Evolutionary conservation across 2,797 vertebrate genomes (phyloP).

Genomic region (Betta splendens): DNA sequence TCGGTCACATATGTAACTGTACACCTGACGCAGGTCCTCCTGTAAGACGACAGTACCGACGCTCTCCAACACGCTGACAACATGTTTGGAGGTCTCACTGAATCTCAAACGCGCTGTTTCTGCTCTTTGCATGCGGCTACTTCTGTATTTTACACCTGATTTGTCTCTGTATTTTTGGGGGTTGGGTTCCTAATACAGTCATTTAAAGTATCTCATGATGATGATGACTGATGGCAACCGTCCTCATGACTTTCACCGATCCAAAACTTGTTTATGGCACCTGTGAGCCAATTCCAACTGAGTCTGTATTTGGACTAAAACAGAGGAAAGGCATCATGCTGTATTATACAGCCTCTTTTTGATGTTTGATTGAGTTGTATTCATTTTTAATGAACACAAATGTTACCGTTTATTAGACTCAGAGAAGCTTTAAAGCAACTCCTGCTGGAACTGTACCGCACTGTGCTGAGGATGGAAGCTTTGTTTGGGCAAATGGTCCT

Average conservation of each 20-base stretch:
- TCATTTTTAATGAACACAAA: conserved; percentile 15
- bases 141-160: too few species aligned
- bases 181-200: too few species aligned
- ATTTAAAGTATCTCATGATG: too few species aligned
- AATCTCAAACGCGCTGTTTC: neutral
- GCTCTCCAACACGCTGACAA: neutral
- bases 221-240: too few species aligned
- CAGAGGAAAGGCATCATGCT: too few species aligned
- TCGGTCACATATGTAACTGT: neutral
- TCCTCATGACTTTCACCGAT: too few species aligned
- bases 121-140: neutral
- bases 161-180: too few species aligned
- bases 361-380: conserved; percentile 14
- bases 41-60: neutral
- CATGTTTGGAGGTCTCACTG: neutral
- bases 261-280: too few species aligned
- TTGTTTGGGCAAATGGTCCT: conserved; percentile 38
- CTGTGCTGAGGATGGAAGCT: conserved; percentile 25
- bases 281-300: too few species aligned
- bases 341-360: conserved; percentile 2
- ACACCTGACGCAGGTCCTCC: neutral
- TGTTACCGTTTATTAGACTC: neutral
- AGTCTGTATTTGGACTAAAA: too few species aligned
- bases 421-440: conserved; percentile 11
- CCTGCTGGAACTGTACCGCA: conserved; percentile 5